phyloP scores from a whole-genome alignment of 2,113 vertebrate species.

The Tamias sibiricus region DNA sequence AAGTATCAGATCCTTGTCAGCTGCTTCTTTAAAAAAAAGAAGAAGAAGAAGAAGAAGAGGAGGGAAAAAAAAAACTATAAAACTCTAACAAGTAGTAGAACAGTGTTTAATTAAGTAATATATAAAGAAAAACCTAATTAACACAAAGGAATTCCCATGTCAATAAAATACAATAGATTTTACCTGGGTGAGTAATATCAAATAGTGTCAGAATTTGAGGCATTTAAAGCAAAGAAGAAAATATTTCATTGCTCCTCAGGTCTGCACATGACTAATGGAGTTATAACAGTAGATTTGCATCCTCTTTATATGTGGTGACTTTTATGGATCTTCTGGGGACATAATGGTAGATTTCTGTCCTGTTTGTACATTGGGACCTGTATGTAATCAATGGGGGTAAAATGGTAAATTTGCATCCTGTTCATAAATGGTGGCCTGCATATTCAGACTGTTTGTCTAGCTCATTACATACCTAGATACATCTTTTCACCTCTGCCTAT shows the following conservation, averaged over 20 bases:
- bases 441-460: not conserved
- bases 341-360: not conserved
- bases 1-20: not conserved
- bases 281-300: not conserved
- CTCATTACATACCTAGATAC: not conserved
- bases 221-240: not conserved
- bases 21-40: not conserved
- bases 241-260: not conserved
- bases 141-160: not conserved
- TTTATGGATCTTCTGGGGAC: not conserved
- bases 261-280: not conserved
- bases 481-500: not conserved
- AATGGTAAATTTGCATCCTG: not conserved
- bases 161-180: slow-evolving; percentile 32
- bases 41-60: no score
- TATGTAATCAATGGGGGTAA: not conserved
- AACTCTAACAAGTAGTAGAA: not conserved
- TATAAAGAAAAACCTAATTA: slow-evolving; percentile 39
- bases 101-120: not conserved
- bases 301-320: not conserved
- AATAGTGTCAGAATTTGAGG: not conserved
- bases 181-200: not conserved
- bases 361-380: not conserved
- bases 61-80: no score
- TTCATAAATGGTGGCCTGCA: not conserved